phyloP scores from a whole-genome alignment of 2,888 invertebrate genomes.

The Parnassius apollo region DNA sequence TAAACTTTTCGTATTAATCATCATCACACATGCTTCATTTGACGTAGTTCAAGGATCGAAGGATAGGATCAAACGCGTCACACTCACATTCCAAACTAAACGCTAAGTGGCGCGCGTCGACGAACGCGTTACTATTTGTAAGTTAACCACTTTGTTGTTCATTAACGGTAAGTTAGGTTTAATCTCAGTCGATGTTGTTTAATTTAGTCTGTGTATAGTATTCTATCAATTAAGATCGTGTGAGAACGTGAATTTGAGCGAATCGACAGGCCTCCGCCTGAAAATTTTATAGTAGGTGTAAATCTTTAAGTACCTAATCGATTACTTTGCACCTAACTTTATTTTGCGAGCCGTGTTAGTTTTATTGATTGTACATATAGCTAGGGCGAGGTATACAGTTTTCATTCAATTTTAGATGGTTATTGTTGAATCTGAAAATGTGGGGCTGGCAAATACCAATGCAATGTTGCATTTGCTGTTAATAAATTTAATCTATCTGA shows the following conservation, averaged over 20 bases:
- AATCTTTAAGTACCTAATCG: constrained; percentile 68
- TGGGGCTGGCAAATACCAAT: constrained; percentile 47
- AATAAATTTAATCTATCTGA: constrained; percentile 53
- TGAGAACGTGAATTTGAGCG: constrained; percentile 76
- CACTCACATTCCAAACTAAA: constrained; percentile 77
- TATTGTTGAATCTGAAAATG: constrained; percentile 67
- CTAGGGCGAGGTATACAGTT: constrained; percentile 71
- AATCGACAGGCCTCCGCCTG: constrained; percentile 70
- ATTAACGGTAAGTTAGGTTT: constrained; percentile 79
- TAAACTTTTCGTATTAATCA: constrained; percentile 15
- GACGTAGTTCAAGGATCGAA: constrained; percentile 32
- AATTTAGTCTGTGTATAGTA: constrained; percentile 77
- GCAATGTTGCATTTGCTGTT: constrained; percentile 64
- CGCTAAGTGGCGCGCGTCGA: constrained; percentile 60
- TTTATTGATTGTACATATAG: constrained; percentile 76
- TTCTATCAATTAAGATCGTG: constrained; percentile 71
- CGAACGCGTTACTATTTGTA: constrained; percentile 65
- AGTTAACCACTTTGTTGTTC: constrained; percentile 80
- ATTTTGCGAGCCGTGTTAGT: constrained; percentile 72
- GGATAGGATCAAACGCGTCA: constrained; percentile 56
- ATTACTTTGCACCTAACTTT: constrained; percentile 73
- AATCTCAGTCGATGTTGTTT: constrained; percentile 77
- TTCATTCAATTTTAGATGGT: constrained; percentile 61
- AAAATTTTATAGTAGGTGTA: constrained; percentile 70
- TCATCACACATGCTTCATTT: constrained; percentile 26